A percentile compares a stretch with the other conserved stretches of the same genome.
phyloP scores from a whole-genome alignment of 2,888 invertebrate species.

The Sarcophaga subvicina region DNA sequence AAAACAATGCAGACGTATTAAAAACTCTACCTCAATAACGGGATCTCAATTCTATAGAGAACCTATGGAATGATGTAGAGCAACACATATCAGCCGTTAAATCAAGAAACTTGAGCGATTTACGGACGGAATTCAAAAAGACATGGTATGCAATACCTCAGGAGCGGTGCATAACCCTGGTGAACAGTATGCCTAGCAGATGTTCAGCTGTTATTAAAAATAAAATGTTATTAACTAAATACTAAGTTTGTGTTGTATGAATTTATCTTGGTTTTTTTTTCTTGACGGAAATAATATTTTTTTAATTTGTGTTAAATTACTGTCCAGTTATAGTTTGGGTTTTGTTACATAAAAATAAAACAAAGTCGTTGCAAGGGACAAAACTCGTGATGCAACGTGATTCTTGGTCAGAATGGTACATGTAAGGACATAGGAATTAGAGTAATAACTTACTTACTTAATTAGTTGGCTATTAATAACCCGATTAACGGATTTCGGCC shows the following conservation, averaged over 20 bases:
- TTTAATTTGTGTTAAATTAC: constrained; percentile 6
- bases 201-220: background rate
- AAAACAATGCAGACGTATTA: background rate
- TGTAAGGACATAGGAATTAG: no score
- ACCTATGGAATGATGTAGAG: constrained; percentile 4
- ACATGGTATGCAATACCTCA: background rate
- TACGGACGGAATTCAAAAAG: background rate
- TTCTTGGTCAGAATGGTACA: no score
- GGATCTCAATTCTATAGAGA: background rate
- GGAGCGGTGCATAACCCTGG: background rate
- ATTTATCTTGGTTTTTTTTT: background rate
- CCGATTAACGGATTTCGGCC: no score
- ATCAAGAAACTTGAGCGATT: background rate
- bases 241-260: no score
- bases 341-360: background rate
- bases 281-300: background rate
- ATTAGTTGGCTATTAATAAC: no score
- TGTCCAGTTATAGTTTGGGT: no score
- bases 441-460: no score
- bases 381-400: no score
- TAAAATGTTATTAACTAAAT: background rate
- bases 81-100: background rate
- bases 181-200: background rate
- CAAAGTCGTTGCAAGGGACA: background rate
- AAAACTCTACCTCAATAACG: background rate